Percentiles rank a stretch among this genome's conserved stretches.
phyloP scores from a whole-genome alignment of 2,797 vertebrate genomes.

The Dermochelys coriacea region DNA sequence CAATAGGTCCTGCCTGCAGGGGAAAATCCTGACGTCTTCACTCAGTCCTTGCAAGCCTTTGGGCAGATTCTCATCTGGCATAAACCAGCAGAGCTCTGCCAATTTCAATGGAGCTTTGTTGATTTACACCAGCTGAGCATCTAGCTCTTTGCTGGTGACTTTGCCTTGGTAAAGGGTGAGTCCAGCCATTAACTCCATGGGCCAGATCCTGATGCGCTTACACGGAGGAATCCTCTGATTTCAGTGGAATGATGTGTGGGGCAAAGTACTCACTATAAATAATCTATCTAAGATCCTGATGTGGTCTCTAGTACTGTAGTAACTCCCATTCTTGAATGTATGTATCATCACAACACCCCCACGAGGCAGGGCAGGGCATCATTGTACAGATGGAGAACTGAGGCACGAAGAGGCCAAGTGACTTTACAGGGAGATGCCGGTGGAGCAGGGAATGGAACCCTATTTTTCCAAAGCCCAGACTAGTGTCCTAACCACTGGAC shows the following conservation, averaged over 20 bases:
- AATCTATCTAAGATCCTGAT: not conserved
- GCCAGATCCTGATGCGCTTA: not conserved
- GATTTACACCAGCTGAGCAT: not conserved
- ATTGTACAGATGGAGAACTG: not conserved
- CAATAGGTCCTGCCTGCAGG: conserved; percentile 11
- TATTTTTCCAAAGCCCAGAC: not conserved
- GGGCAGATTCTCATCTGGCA: not conserved
- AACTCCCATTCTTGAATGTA: not conserved
- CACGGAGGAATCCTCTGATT: not conserved
- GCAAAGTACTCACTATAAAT: not conserved
- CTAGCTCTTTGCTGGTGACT: not conserved
- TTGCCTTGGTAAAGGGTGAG: not conserved
- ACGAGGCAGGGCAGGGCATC: not conserved
- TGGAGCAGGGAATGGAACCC: not conserved
- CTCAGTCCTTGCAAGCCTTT: not conserved
- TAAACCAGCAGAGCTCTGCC: not conserved
- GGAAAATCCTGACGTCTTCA: not conserved
- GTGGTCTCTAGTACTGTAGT: not conserved
- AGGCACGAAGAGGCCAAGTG: not conserved
- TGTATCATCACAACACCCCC: not conserved
- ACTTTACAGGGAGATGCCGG: not conserved
- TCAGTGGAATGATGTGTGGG: not conserved
- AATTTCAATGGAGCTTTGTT: not conserved
- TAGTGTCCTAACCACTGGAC: not conserved
- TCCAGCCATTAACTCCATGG: not conserved